These are phyloP conservation scores for Biston betularia DNA, from an alignment of 2,888 invertebrate species.

Conservation along the genomic window DNA sequence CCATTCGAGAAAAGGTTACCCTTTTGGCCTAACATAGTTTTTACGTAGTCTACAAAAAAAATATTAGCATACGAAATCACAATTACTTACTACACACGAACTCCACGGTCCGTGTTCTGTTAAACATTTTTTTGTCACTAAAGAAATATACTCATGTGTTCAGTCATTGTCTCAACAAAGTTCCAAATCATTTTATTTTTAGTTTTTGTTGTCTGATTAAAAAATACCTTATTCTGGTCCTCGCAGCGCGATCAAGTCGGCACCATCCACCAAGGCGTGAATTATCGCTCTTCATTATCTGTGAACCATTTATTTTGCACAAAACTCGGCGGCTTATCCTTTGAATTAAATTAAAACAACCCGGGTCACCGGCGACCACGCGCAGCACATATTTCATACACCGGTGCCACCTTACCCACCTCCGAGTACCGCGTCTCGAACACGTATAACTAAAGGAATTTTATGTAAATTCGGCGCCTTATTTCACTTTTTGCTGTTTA, in stretches of 20 bases:
- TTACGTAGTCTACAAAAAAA: neutral
- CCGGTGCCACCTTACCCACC: constrained; percentile 38
- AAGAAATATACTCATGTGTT: no score
- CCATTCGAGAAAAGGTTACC: constrained; percentile 15
- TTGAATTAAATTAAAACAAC: constrained; percentile 78
- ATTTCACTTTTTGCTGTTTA: constrained; percentile 60
- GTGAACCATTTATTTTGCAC: constrained; percentile 65
- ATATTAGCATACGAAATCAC: neutral
- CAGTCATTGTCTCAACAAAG: neutral
- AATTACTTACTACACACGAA: no score
- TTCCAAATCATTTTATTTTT: no score
- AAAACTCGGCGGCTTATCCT: constrained; percentile 65
- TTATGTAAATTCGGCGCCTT: constrained; percentile 74
- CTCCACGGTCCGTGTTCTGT: no score
- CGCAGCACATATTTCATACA: constrained; percentile 69
- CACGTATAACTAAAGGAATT: constrained; percentile 64
- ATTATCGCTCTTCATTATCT: constrained; percentile 75
- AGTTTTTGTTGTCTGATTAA: constrained; percentile 15
- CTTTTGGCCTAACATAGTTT: neutral
- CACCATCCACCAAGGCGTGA: constrained; percentile 52
- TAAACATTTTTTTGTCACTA: no score
- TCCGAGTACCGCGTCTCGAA: constrained; percentile 37
- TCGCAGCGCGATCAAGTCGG: constrained; percentile 27
- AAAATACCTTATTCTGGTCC: constrained; percentile 24
- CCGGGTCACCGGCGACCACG: constrained; percentile 50